Conservation (phyloP, 2,797 vertebrate genomes). For the Enteromius paludinosus region DNA sequence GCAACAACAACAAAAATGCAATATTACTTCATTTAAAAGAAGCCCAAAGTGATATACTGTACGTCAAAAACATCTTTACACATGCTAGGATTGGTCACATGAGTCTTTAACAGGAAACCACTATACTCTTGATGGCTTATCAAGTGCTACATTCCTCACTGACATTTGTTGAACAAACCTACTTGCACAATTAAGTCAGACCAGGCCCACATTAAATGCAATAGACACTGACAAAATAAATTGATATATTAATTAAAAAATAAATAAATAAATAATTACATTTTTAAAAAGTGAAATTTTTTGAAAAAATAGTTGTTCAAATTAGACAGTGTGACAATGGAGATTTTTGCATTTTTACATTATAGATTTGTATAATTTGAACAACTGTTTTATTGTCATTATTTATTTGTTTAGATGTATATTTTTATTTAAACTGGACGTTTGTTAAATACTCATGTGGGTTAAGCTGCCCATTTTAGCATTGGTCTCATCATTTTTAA, state of each 20-base stretch:
- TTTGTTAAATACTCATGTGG: not conserved
- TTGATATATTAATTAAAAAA: not conserved
- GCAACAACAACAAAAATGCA: not conserved
- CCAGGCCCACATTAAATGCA: not conserved
- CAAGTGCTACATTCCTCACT: conserved; percentile 37
- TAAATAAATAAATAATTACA: not conserved
- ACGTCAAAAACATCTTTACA: not conserved
- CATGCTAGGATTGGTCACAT: not conserved
- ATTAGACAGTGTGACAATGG: not conserved
- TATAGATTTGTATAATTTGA: not conserved
- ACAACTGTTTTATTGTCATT: not conserved
- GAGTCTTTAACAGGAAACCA: not conserved
- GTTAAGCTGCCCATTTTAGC: not conserved
- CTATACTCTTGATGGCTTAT: conserved; percentile 44
- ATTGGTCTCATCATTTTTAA: not conserved
- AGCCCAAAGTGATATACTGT: not conserved
- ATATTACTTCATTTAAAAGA: not conserved
- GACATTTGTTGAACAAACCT: conserved; percentile 38
- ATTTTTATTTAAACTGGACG: not conserved
- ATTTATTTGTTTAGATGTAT: too few species aligned
- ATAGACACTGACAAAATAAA: not conserved
- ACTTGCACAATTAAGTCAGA: not conserved
- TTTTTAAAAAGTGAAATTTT: not conserved
- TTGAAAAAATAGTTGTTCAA: too few species aligned
- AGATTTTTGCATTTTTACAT: not conserved